Base-by-base conservation (phyloP, 1,140 invertebrate genomes). In the Zaprionus capensis region DNA sequence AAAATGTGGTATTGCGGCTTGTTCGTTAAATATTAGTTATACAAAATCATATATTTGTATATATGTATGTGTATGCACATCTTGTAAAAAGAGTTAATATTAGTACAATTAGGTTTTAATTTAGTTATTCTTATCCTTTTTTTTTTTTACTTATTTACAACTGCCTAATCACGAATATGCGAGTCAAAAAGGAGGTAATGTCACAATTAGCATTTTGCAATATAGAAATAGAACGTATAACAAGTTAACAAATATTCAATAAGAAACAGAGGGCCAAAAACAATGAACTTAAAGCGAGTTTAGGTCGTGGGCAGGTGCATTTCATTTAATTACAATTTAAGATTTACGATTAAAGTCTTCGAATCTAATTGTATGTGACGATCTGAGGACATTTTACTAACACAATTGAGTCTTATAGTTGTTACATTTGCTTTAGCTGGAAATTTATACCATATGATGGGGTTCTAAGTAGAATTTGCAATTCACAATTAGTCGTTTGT, bases 331-430 rank as follows among this genome's bases (percentile, higher is more conserved):
- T 83, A 87, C 26, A 28, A 28, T 31, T 31, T 31, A 11, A 31
- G 31, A 34, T 74, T 83, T 87, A 87, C 78, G 75, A 83, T 88
- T 83, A 76, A 87, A 81, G 84, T 87, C 85, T 88, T 88, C 71
- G 59, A 72, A 81, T 68, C 38, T 22, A 84, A 87, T 88, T 82
- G 82, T 26, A 76, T 4, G 51, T 65, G 22, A 65, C 64, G 76
- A 73, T 69, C 36, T 69, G 38, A 65, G 36, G 67, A 41, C n/a
- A 26, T 62, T 69, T 67, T 64, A 38, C 49, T 86, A 86, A 83
- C 77, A 86, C 77, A 86, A 81, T 87, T 73, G 71, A 88, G 84
- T 88, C 84, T 88, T 73, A 71, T 83, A 80, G 71, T 56, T 61
- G 55, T 80, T 72, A 72, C 68, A 80, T 68, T 83, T 82, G 62